Percentiles rank a stretch among this genome's conserved stretches.
phyloP scores from a whole-genome alignment of 2,888 invertebrate genomes.

The Neocrepidodera transversa region DNA sequence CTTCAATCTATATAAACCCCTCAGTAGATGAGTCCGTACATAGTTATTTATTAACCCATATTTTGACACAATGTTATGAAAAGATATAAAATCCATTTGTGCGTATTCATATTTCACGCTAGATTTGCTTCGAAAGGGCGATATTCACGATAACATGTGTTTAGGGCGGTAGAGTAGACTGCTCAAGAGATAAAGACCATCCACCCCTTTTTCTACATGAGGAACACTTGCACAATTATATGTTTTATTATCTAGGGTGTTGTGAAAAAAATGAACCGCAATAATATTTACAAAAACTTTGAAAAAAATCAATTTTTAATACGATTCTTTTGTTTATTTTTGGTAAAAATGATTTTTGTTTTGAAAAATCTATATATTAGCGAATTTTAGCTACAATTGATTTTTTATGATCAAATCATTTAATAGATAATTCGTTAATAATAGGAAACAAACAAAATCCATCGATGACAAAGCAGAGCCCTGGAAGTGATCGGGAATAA shows the following conservation, averaged over 20 bases:
- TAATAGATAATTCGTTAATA: no score
- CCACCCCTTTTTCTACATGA: constrained; percentile 4
- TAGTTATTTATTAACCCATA: constrained; percentile 20
- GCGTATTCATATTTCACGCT: constrained; percentile 46
- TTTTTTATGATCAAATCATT: no score
- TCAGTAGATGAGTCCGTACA: background rate
- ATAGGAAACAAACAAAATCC: no score
- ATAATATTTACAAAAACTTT: no score
- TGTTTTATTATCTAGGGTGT: no score
- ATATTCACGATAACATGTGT: constrained; percentile 43
- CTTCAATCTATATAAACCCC: no score
- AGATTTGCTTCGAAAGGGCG: constrained; percentile 42
- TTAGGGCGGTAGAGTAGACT: constrained; percentile 21
- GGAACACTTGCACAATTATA: background rate
- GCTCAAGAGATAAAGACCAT: background rate
- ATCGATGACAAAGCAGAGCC: background rate
- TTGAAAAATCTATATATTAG: no score
- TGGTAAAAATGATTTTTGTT: no score
- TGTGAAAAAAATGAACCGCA: no score
- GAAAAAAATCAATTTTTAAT: no score
- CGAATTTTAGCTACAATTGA: no score
- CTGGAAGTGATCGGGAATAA: background rate
- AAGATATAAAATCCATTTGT: constrained; percentile 32
- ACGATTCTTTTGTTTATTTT: no score
- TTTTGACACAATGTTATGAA: constrained; percentile 1